Evolutionary conservation across 2,113 vertebrate species (phyloP).

Genomic region (Lepus americanus): DNA sequence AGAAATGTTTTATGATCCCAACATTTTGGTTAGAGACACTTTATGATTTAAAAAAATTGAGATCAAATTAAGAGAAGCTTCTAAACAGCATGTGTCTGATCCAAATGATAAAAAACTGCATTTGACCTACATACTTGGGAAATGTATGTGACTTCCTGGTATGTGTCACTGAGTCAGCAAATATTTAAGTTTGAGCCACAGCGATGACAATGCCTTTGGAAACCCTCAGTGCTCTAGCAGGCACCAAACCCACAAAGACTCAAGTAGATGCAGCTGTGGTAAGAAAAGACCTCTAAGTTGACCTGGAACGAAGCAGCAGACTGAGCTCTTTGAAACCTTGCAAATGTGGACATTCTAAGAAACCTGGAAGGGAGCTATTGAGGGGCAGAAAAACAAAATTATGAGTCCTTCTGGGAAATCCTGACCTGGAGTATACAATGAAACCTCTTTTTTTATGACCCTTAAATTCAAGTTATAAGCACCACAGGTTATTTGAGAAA

Average conservation of each 20-base stretch:
- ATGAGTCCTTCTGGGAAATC: slow-evolving; percentile 23
- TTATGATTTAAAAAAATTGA: background rate
- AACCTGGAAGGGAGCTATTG: slow-evolving; percentile 18
- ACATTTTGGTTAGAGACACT: slow-evolving; percentile 10
- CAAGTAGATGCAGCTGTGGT: background rate
- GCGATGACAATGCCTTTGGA: slow-evolving; percentile 19
- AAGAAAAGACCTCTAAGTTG: slow-evolving; percentile 18
- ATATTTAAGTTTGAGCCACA: slow-evolving; percentile 45
- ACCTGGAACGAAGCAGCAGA: background rate
- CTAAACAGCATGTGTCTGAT: slow-evolving; percentile 16
- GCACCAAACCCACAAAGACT: background rate
- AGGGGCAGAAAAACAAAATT: background rate
- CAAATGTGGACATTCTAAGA: slow-evolving; percentile 46
- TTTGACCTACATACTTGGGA: slow-evolving; percentile 46
- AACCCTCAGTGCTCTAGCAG: background rate
- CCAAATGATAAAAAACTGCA: slow-evolving; percentile 20
- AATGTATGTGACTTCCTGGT: background rate
- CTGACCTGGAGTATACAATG: background rate
- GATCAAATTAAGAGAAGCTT: slow-evolving; percentile 34
- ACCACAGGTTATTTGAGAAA: slow-evolving; percentile 31
- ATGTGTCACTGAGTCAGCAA: background rate
- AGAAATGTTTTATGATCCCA: slow-evolving; percentile 31
- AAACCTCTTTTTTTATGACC: slow-evolving; percentile 47
- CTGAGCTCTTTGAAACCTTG: slow-evolving; percentile 37
- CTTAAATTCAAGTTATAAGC: slow-evolving; percentile 61